A percentile compares a stretch with the other conserved stretches of the same genome.
Evolutionary conservation across 2,888 invertebrate genomes (phyloP).

Genomic region (Ceriagrion tenellum): DNA sequence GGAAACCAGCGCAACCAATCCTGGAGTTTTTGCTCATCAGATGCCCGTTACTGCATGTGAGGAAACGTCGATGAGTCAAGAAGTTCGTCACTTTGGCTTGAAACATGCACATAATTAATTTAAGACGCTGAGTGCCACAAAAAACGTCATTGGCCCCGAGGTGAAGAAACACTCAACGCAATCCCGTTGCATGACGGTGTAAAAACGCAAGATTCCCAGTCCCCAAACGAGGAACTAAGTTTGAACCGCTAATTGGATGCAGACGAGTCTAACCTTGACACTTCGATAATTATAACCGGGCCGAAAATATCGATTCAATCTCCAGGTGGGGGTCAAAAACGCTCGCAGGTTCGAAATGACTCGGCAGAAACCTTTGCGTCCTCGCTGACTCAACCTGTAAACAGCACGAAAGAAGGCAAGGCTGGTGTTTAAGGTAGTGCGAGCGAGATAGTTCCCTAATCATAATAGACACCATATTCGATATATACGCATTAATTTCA

Average conservation of each 20-base stretch:
- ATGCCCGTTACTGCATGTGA: background rate
- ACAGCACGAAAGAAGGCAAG: background rate
- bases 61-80: background rate
- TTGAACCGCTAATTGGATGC: background rate
- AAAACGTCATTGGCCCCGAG: background rate
- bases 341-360: background rate
- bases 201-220: background rate
- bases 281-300: background rate
- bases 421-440: background rate
- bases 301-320: background rate
- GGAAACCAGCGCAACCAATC: no score
- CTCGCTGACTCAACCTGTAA: background rate
- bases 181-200: background rate
- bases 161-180: background rate
- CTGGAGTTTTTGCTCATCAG: no score
- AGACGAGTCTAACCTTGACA: background rate
- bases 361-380: background rate
- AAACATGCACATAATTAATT: background rate
- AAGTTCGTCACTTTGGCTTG: background rate
- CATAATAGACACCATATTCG: no score
- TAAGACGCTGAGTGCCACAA: background rate
- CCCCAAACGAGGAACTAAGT: background rate
- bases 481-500: no score
- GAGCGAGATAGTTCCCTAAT: no score
- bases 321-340: background rate